Conservation (phyloP, 2,888 invertebrate genomes). For the Pardosa pseudoannulata region DNA sequence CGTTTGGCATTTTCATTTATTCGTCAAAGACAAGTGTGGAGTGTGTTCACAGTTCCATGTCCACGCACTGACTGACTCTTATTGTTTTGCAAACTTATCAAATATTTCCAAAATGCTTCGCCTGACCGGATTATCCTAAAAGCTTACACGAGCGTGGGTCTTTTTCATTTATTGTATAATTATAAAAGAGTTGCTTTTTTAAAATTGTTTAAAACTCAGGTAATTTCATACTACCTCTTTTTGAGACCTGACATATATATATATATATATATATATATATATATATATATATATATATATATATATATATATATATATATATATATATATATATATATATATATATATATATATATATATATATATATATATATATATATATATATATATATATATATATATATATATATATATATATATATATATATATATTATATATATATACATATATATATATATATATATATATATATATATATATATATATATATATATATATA, state of each 20-base stretch:
- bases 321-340: conserved; percentile 19
- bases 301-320: conserved; percentile 19
- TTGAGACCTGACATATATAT: conserved; percentile 14
- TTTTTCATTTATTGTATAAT: too few species aligned
- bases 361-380: conserved; percentile 13
- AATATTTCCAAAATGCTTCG: too few species aligned
- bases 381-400: conserved; percentile 19
- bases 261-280: conserved; percentile 13
- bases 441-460: conserved; percentile 8
- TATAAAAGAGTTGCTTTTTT: too few species aligned
- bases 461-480: conserved; percentile 19
- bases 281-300: conserved; percentile 16
- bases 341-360: conserved; percentile 16
- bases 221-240: too few species aligned
- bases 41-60: too few species aligned
- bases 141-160: too few species aligned
- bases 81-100: too few species aligned
- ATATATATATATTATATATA: conserved; percentile 19
- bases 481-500: conserved; percentile 19
- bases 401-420: conserved; percentile 19
- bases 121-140: too few species aligned
- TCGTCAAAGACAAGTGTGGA: too few species aligned
- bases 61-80: too few species aligned
- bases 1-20: too few species aligned
- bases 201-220: too few species aligned